These are phyloP conservation scores for Anableps anableps DNA, from an alignment of 2,797 vertebrate genomes.

Conservation along the genomic window DNA sequence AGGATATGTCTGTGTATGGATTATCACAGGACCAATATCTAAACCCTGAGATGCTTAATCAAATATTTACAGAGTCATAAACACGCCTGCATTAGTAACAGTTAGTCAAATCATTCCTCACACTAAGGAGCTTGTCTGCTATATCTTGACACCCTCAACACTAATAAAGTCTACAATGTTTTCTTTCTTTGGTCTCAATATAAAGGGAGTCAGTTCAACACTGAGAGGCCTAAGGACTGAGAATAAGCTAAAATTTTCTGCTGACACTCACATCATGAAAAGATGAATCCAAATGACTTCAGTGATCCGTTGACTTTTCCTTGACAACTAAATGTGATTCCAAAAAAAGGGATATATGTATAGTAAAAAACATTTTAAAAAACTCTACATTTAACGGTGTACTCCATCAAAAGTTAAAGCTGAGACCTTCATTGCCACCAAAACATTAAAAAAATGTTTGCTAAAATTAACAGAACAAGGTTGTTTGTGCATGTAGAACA, in stretches of 20 bases:
- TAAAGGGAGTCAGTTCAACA: not conserved
- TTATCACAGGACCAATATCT: slow-evolving; percentile 56
- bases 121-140: slow-evolving; percentile 12
- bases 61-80: slow-evolving; percentile 67
- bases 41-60: slow-evolving; percentile 65
- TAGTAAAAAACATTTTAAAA: too few relatives aligned
- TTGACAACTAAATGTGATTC: not conserved
- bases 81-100: slow-evolving; percentile 66
- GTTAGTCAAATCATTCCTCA: slow-evolving; percentile 57
- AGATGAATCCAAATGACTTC: not conserved
- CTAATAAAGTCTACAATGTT: slow-evolving; percentile 14
- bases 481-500: not conserved
- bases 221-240: not conserved
- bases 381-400: too few relatives aligned
- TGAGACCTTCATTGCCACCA: not conserved
- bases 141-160: slow-evolving; percentile 23
- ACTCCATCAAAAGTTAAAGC: not conserved
- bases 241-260: not conserved
- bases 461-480: not conserved
- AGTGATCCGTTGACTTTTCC: not conserved
- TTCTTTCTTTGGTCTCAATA: slow-evolving; percentile 19
- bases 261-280: not conserved
- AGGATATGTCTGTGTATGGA: slow-evolving; percentile 59
- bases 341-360: too few relatives aligned
- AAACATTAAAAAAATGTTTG: not conserved